phyloP scores from a whole-genome alignment of 2,888 invertebrate species.

The Pelosia muscerda region DNA sequence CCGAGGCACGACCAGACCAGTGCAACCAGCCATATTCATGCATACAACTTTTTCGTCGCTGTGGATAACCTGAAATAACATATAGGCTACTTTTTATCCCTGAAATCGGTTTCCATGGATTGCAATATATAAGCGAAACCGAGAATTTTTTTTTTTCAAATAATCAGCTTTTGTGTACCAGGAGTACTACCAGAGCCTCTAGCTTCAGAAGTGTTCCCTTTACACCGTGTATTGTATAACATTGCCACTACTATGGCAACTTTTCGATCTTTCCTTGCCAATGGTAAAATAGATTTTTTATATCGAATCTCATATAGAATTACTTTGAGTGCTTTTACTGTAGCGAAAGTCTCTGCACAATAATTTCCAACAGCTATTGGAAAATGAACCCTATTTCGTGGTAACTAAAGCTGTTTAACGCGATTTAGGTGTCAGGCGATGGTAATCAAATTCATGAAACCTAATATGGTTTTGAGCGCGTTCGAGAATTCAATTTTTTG shows the following conservation, averaged over 20 bases:
- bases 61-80: no score
- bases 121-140: no score
- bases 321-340: conserved; percentile 25
- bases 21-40: no score
- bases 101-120: no score
- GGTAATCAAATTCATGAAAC: conserved; percentile 21
- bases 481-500: conserved; percentile 16
- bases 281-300: conserved; percentile 18
- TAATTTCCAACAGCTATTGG: not conserved
- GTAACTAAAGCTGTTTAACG: conserved; percentile 3
- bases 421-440: not conserved
- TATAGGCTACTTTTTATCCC: no score
- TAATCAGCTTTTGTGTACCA: no score
- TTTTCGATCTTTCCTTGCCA: not conserved
- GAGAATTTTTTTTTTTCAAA: no score
- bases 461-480: conserved; percentile 22
- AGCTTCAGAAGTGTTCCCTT: no score
- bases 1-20: no score
- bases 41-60: no score
- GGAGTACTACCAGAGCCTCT: no score
- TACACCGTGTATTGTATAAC: no score
- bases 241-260: not conserved
- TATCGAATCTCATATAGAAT: conserved; percentile 23
- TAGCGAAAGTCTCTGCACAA: conserved; percentile 4
- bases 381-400: conserved; percentile 20